Percentiles rank a stretch among this genome's conserved stretches.
These are phyloP conservation scores for Zaprionus ghesquierei DNA, from an alignment of 1,140 invertebrate genomes.

Conservation along the genomic window DNA sequence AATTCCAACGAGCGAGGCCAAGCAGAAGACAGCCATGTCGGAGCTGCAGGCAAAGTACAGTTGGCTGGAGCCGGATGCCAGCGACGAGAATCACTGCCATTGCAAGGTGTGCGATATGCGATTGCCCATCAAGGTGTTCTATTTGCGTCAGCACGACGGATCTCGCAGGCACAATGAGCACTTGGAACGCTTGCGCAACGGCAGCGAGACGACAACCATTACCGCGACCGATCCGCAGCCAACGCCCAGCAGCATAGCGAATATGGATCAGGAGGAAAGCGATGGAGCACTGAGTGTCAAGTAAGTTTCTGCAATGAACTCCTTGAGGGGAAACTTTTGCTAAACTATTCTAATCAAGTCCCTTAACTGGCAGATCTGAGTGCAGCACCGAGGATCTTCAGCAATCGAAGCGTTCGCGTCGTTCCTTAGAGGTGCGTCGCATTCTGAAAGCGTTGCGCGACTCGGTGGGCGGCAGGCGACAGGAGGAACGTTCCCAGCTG, in stretches of 20 bases:
- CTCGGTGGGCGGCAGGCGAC: constrained; percentile 30
- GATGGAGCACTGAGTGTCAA: constrained; percentile 51
- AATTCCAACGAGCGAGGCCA: constrained; percentile 44
- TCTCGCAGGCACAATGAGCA: constrained; percentile 55
- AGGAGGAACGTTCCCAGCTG: constrained; percentile 53
- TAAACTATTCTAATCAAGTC: neutral
- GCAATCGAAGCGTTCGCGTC: constrained; percentile 45
- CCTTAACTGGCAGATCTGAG: constrained; percentile 41
- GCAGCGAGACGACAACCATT: neutral
- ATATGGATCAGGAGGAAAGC: constrained; percentile 53
- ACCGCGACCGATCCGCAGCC: neutral
- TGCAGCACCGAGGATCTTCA: constrained; percentile 42
- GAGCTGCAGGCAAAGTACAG: constrained; percentile 61
- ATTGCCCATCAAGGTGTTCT: constrained; percentile 65
- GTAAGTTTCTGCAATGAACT: constrained; percentile 11
- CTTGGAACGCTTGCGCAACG: constrained; percentile 15
- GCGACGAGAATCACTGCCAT: constrained; percentile 58
- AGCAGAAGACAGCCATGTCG: constrained; percentile 58
- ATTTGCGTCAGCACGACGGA: constrained; percentile 53
- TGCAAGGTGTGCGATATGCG: constrained; percentile 56
- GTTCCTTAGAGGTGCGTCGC: constrained; percentile 49
- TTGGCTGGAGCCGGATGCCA: constrained; percentile 60
- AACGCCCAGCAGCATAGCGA: neutral
- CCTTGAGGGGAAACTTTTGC: neutral
- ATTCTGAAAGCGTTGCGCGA: constrained; percentile 50